These are phyloP conservation scores for Dinomys branickii DNA, from an alignment of 2,113 vertebrate species.

Conservation along the genomic window DNA sequence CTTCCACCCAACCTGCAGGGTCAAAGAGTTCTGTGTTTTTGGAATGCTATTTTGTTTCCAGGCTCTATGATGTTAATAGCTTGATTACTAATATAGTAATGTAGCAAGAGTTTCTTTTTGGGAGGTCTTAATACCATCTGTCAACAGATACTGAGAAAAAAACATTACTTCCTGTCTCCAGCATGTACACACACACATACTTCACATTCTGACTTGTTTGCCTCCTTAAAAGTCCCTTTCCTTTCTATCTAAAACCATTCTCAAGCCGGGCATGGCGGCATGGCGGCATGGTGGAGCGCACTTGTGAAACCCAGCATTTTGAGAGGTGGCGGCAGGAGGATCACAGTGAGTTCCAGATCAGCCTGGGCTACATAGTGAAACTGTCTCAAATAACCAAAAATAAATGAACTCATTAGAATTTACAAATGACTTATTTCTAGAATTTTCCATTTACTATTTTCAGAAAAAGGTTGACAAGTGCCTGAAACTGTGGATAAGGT, in stretches of 20 bases:
- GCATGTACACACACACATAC: background rate
- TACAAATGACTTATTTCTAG: background rate
- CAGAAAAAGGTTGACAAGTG: background rate
- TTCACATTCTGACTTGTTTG: background rate
- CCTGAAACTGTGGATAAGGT: background rate
- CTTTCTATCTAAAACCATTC: background rate
- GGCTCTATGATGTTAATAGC: slow-evolving; percentile 56
- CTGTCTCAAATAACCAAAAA: background rate
- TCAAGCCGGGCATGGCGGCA: background rate
- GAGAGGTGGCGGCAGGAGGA: background rate
- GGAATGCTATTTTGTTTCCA: slow-evolving; percentile 65
- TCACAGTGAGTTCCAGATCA: background rate
- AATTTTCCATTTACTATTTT: background rate
- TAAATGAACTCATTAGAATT: background rate
- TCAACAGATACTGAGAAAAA: slow-evolving; percentile 51
- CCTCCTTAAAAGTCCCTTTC: slow-evolving; percentile 14
- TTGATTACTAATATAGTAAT: slow-evolving; percentile 54
- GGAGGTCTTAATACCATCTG: slow-evolving; percentile 60
- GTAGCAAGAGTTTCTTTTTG: slow-evolving; percentile 58
- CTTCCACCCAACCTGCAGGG: background rate
- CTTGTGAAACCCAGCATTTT: background rate
- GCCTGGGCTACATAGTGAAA: background rate
- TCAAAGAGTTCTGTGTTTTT: slow-evolving; percentile 54
- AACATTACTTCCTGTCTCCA: slow-evolving; percentile 30
- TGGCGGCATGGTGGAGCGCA: background rate